These are phyloP conservation scores for Odontamblyopus lacepedii DNA, from an alignment of 2,797 vertebrate genomes.

Conservation along the genomic window DNA sequence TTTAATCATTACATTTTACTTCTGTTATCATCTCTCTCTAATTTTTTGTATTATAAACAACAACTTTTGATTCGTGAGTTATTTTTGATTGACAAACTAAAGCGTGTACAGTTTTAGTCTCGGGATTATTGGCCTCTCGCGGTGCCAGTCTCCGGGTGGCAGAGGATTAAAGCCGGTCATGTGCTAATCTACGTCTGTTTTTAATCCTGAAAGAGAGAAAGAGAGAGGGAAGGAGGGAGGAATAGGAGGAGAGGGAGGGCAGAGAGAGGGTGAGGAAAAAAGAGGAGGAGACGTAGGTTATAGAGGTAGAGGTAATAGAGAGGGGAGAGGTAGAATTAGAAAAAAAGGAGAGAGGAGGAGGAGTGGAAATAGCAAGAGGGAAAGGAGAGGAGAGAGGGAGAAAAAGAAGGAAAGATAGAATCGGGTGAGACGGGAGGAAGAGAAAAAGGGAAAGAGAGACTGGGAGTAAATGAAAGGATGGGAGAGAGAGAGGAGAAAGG, in stretches of 20 bases:
- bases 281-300: too few species aligned
- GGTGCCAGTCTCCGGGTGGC: slow-evolving; percentile 55
- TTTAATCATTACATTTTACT: background rate
- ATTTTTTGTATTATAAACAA: background rate
- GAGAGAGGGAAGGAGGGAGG: slow-evolving; percentile 24
- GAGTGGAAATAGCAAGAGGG: background rate
- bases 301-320: too few species aligned
- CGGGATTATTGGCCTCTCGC: slow-evolving; percentile 13
- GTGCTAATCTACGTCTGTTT: slow-evolving; percentile 71
- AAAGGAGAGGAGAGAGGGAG: background rate
- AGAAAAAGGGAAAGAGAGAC: background rate
- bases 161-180: slow-evolving; percentile 73
- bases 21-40: background rate
- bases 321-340: background rate
- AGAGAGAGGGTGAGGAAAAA: background rate
- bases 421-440: background rate
- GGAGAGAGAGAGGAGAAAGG: too few species aligned
- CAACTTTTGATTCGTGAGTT: background rate
- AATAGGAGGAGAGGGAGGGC: background rate
- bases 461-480: too few species aligned
- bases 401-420: background rate
- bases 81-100: background rate
- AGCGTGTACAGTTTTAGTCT: background rate
- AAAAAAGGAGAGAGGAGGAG: too few species aligned
- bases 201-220: slow-evolving; percentile 64